A percentile compares a stretch with the other conserved stretches of the same genome.
phyloP scores from a whole-genome alignment of 2,888 invertebrate genomes.

The Hypercompe scribonia region DNA sequence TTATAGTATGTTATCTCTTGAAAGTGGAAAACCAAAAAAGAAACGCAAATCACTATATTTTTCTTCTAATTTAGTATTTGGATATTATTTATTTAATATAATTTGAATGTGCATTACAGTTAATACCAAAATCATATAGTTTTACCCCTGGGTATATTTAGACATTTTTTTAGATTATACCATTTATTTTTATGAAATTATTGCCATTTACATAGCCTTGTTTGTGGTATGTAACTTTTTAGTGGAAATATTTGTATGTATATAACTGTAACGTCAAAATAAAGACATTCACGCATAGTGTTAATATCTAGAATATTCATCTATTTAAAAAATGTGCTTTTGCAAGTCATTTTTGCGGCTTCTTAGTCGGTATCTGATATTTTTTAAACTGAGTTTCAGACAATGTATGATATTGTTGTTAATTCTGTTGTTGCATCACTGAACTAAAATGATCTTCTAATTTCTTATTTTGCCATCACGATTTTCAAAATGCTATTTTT shows the following conservation, averaged over 20 bases:
- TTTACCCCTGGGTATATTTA: not conserved
- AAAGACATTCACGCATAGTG: too few species aligned
- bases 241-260: not conserved
- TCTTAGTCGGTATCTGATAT: too few species aligned
- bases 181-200: constrained; percentile 11
- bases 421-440: too few species aligned
- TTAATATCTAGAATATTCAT: too few species aligned
- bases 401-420: too few species aligned
- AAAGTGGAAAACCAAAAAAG: not conserved
- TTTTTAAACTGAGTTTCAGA: too few species aligned
- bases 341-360: too few species aligned
- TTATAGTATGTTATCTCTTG: not conserved
- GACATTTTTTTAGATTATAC: not conserved
- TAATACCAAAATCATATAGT: not conserved
- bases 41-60: not conserved
- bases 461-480: too few species aligned
- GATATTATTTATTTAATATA: not conserved
- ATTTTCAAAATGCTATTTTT: too few species aligned
- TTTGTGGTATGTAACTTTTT: not conserved
- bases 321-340: too few species aligned
- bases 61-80: not conserved
- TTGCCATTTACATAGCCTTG: not conserved
- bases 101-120: not conserved
- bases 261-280: not conserved
- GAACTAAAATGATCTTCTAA: too few species aligned